Conservation (phyloP, 1,140 invertebrate species). For the Maniola jurtina region DNA sequence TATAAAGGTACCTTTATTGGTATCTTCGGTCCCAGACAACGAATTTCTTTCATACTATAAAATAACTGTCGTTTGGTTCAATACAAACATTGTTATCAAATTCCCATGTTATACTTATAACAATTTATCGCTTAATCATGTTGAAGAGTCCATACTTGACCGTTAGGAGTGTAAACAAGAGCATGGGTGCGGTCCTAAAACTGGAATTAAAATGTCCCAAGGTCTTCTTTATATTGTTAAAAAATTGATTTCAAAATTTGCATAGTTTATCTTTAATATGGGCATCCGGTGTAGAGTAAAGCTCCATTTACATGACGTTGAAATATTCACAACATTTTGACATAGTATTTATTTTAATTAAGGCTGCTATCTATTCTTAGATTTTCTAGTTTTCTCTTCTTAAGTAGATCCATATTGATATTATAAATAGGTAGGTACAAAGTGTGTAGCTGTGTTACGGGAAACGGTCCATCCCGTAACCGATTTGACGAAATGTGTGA, state of each 20-base stretch:
- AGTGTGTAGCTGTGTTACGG: no score
- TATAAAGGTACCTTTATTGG: neutral
- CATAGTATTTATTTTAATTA: no score
- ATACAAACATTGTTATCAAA: conserved; percentile 55
- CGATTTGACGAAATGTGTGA: no score
- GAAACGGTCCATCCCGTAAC: no score
- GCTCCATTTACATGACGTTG: conserved; percentile 31
- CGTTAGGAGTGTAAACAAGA: conserved; percentile 57
- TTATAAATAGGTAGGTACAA: no score
- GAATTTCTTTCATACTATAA: conserved; percentile 47
- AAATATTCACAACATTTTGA: neutral
- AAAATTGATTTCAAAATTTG: conserved; percentile 31
- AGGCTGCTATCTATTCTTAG: no score
- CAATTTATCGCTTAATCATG: conserved; percentile 56
- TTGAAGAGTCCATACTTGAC: conserved; percentile 47
- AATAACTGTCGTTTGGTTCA: conserved; percentile 50
- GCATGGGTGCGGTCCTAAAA: conserved; percentile 44
- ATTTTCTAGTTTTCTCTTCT: no score
- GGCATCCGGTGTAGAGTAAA: conserved; percentile 44
- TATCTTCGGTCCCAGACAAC: conserved; percentile 29
- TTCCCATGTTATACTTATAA: conserved; percentile 43
- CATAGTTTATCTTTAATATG: conserved; percentile 28
- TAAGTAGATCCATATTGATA: no score
- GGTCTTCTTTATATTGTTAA: conserved; percentile 37
- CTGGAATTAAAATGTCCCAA: conserved; percentile 47